Conservation (phyloP, 1,140 invertebrate genomes). For the Rhyzopertha dominica region DNA sequence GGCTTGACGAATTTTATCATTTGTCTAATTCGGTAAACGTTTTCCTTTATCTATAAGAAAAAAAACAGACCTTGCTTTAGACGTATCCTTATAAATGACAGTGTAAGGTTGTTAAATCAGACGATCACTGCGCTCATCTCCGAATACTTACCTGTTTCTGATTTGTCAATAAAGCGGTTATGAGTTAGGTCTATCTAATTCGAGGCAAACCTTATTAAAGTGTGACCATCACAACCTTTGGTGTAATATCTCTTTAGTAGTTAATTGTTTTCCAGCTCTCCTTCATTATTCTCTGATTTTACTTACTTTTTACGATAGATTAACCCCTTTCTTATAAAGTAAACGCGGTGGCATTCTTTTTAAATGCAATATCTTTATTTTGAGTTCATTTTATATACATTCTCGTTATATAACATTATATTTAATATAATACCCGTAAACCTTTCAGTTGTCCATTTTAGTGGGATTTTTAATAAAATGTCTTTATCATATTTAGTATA, state of each 20-base stretch:
- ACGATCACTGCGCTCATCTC: neutral
- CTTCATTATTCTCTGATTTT: slow-evolving; percentile 6
- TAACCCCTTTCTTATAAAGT: neutral
- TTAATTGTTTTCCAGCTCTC: neutral
- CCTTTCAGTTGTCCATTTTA: slow-evolving; percentile 36
- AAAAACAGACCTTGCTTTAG: neutral
- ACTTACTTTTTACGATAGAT: slow-evolving; percentile 1
- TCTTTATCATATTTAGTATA: slow-evolving; percentile 43
- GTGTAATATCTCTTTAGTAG: slow-evolving; percentile 3
- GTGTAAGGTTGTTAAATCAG: neutral
- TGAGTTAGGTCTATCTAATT: no score
- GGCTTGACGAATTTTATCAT: slow-evolving; percentile 6
- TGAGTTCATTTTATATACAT: slow-evolving; percentile 13
- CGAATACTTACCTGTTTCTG: neutral
- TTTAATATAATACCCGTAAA: slow-evolving; percentile 38
- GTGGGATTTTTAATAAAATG: slow-evolving; percentile 40
- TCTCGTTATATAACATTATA: slow-evolving; percentile 11
- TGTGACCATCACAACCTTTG: no score
- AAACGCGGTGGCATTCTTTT: neutral
- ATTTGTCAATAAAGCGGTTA: no score
- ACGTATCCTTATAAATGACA: neutral
- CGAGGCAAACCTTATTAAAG: no score
- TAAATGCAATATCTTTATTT: slow-evolving; percentile 11
- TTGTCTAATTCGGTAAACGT: neutral
- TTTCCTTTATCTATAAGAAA: neutral